A percentile compares a stretch with the other conserved stretches of the same genome.
Conservation (phyloP, 2,113 vertebrate genomes). For the Strigops habroptila region DNA sequence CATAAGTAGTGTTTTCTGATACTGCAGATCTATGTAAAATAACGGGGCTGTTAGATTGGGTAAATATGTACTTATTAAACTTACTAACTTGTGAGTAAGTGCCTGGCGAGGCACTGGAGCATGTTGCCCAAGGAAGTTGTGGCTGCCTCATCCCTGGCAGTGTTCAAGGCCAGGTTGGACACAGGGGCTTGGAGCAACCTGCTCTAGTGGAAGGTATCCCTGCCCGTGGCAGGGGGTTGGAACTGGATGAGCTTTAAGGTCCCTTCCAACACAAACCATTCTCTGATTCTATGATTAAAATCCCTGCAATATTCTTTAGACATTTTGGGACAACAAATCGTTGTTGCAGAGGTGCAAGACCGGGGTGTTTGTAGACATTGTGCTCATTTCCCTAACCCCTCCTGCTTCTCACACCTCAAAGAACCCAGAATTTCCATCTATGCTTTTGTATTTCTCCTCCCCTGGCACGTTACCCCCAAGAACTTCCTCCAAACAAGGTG, state of each 20-base stretch:
- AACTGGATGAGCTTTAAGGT: background rate
- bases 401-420: fast-evolving
- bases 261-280: background rate
- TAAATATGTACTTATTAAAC: background rate
- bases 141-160: background rate
- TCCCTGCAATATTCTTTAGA: background rate
- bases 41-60: background rate
- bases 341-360: background rate
- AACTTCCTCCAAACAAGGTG: background rate
- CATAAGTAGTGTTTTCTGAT: background rate
- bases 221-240: background rate
- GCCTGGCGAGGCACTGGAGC: background rate
- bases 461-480: background rate
- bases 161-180: background rate
- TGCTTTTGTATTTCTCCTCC: background rate
- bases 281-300: background rate
- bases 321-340: fast-evolving
- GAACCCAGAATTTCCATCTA: background rate
- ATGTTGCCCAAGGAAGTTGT: background rate
- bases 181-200: background rate
- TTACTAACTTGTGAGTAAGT: background rate
- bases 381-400: background rate
- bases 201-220: background rate
- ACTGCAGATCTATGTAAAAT: background rate
- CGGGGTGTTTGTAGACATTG: background rate